Evolutionary conservation across 1,140 invertebrate genomes (phyloP), one percentile per base, ranked within the genome.

Genomic region (Rhizoglyphus robini): DNA sequence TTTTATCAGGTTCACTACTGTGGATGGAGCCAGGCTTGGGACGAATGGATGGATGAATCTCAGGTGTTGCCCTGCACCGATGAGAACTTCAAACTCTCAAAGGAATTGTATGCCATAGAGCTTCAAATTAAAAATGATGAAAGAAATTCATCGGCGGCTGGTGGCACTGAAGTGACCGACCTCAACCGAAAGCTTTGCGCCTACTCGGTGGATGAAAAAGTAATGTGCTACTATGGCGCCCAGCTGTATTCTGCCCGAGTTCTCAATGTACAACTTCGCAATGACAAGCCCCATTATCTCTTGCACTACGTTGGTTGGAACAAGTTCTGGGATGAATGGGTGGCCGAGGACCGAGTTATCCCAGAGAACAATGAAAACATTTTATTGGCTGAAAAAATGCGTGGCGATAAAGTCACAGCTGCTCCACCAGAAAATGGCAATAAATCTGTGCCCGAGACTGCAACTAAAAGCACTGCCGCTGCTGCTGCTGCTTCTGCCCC

Each of bases 311-410:
- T 89, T 71, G 93, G 93, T 5, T 96, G 92, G 92, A 96, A 93
- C 76, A 96, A 96, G 82, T 95, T 91, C 79, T 96, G 93, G 94
- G 93, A 97, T 74, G 94, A 97, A 78, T 96, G 92, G 92, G 93
- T 96, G 13, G 89, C 90, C 0, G 92, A 96, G 75, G 88, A 83
- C 71, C 76, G 93, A 75, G 89, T 97, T 5, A 76, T 96, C 11
- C 94, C 96, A 75, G 90, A 86, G 70, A 96, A 91, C 76, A 90
- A 96, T 68, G 83, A 84, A 4, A 95, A 95, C 77, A 81, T 92
- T n/a, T n/a, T n/a, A n/a, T n/a, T n/a, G n/a, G n/a, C n/a, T n/a
- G n/a, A n/a, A n/a, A n/a, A n/a, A n/a, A n/a, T n/a, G n/a, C n/a
- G n/a, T n/a, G n/a, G n/a, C n/a, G n/a, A n/a, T n/a, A n/a, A n/a